A percentile compares a stretch with the other conserved stretches of the same genome.
phyloP scores from a whole-genome alignment of 2,888 invertebrate species.

The Meteorus colon region DNA sequence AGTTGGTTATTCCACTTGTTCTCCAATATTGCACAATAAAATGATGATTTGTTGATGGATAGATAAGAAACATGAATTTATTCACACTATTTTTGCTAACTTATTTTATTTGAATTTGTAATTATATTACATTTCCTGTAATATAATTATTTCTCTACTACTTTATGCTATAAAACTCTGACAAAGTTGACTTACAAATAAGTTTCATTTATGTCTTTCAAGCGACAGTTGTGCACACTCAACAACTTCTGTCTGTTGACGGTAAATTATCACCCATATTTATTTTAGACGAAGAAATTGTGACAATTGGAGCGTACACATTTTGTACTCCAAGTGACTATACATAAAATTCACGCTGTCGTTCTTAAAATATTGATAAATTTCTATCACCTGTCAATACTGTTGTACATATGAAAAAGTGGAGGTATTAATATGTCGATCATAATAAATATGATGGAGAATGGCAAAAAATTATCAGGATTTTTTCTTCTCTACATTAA shows the following conservation, averaged over 20 bases:
- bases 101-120: background rate
- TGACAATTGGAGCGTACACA: constrained; percentile 1
- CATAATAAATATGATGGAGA: too few relatives aligned
- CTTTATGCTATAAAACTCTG: background rate
- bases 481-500: too few relatives aligned
- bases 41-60: background rate
- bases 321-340: background rate
- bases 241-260: background rate
- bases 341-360: background rate
- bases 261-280: constrained; percentile 6
- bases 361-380: background rate
- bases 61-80: background rate
- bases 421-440: background rate
- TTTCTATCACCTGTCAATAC: background rate
- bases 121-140: background rate
- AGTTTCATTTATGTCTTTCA: background rate
- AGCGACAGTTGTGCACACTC: constrained; percentile 4
- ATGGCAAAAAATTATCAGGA: too few relatives aligned
- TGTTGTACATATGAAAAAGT: background rate
- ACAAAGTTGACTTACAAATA: background rate
- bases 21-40: background rate
- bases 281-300: background rate
- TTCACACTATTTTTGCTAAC: background rate
- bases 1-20: background rate
- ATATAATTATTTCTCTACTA: too few relatives aligned